Conservation (phyloP, 2,888 invertebrate genomes). For the Leucoma salicis region DNA sequence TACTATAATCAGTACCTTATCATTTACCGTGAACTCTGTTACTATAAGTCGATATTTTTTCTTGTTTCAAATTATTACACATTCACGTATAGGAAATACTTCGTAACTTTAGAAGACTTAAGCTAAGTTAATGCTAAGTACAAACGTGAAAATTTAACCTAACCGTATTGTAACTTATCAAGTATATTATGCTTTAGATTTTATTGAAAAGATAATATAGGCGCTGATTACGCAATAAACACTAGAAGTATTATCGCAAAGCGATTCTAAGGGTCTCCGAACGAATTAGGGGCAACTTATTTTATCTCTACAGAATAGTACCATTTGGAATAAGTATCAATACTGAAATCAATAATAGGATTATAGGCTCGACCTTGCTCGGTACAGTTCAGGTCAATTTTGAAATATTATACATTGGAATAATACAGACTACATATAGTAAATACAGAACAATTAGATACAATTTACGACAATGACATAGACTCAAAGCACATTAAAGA, state of each 20-base stretch:
- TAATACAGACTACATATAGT: no score
- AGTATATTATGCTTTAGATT: slow-evolving; percentile 48
- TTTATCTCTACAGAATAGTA: slow-evolving; percentile 6
- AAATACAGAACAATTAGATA: neutral
- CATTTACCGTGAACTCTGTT: slow-evolving; percentile 39
- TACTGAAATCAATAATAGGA: no score
- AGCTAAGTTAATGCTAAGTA: slow-evolving; percentile 59
- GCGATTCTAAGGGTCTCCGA: slow-evolving; percentile 13
- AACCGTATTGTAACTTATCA: slow-evolving; percentile 44
- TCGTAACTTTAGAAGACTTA: slow-evolving; percentile 47
- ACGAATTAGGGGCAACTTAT: slow-evolving; percentile 9
- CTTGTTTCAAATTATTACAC: neutral
- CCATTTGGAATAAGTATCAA: no score
- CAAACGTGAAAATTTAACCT: slow-evolving; percentile 61
- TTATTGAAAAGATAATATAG: slow-evolving; percentile 39
- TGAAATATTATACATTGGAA: no score
- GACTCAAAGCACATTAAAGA: no score
- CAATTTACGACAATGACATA: neutral
- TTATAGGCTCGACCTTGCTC: no score
- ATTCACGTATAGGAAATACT: slow-evolving; percentile 38
- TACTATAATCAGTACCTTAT: slow-evolving; percentile 59
- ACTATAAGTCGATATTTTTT: neutral
- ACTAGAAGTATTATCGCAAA: slow-evolving; percentile 25
- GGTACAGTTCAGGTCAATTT: no score
- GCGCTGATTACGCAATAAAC: slow-evolving; percentile 37